These are phyloP conservation scores for Euura saliciscinereae DNA, from an alignment of 1,140 invertebrate genomes.

Conservation along the genomic window DNA sequence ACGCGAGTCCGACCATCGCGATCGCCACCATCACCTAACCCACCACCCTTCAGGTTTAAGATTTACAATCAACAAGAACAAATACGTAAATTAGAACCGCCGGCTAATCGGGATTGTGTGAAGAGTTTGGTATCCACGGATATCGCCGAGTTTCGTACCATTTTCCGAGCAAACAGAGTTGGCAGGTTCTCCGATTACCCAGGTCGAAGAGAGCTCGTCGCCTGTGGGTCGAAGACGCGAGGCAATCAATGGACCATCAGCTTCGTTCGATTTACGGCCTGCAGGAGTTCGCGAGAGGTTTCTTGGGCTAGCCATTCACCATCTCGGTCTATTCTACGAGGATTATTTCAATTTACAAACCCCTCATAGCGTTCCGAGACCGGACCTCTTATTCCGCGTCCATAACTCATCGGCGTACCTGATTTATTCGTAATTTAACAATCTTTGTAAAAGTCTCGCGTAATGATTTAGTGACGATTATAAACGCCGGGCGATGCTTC, in stretches of 20 bases:
- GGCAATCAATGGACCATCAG: neutral
- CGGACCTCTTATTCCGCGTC: neutral
- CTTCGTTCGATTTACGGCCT: neutral
- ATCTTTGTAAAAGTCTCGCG: neutral
- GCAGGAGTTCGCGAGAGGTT: neutral
- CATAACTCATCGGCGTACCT: neutral
- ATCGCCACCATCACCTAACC: slow-evolving; percentile 10
- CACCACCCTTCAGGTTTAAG: slow-evolving; percentile 31
- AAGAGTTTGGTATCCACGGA: neutral
- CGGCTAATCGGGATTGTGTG: slow-evolving; percentile 45
- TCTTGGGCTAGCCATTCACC: neutral
- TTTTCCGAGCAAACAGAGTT: no score
- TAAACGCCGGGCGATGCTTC: no score
- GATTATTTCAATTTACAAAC: slow-evolving; percentile 6
- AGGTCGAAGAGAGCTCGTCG: neutral
- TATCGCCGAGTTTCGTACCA: neutral
- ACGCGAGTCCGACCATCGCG: slow-evolving; percentile 13
- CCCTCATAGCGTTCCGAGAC: neutral
- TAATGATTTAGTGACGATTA: neutral
- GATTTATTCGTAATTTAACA: slow-evolving; percentile 6
- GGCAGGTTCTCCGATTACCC: no score
- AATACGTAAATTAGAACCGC: slow-evolving; percentile 57
- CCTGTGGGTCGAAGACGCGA: neutral
- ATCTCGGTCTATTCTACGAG: neutral
- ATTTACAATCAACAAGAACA: slow-evolving; percentile 58